Evolutionary conservation across 2,113 vertebrate genomes (phyloP).

Genomic region (Lethenteron reissneri): DNA sequence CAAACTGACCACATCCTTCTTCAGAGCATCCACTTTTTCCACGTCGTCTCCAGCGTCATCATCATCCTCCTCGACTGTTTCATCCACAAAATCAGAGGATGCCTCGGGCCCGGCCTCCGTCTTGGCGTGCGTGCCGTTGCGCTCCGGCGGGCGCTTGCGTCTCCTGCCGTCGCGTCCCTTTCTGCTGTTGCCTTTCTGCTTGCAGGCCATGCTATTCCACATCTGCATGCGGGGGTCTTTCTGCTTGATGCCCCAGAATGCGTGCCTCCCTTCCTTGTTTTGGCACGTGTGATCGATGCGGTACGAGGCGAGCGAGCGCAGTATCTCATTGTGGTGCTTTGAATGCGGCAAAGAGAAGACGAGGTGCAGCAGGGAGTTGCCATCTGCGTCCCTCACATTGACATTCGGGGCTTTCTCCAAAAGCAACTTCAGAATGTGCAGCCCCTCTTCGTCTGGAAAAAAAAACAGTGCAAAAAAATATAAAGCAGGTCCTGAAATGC

Average conservation of each 20-base stretch:
- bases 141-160: not conserved
- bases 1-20: not conserved
- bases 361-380: slow-evolving; percentile 37
- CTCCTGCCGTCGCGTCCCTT: not conserved
- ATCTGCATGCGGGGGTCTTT: slow-evolving; percentile 19
- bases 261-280: slow-evolving; percentile 31
- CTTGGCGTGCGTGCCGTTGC: not conserved
- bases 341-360: slow-evolving; percentile 27
- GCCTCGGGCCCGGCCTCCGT: not conserved
- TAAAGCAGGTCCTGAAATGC: not conserved
- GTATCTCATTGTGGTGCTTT: slow-evolving; percentile 20
- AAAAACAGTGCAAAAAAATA: slow-evolving; percentile 11
- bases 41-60: not conserved
- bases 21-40: not conserved
- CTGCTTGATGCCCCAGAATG: slow-evolving; percentile 27
- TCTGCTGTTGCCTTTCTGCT: not conserved
- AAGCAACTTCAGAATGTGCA: slow-evolving; percentile 27
- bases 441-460: slow-evolving; percentile 23
- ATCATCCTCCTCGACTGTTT: not conserved
- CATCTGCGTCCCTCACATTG: slow-evolving; percentile 25
- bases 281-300: slow-evolving; percentile 30
- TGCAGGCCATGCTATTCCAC: slow-evolving; percentile 24
- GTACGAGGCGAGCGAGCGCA: slow-evolving; percentile 24
- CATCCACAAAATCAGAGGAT: not conserved
- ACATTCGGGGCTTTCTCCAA: slow-evolving; percentile 30